phyloP scores from a whole-genome alignment of 64 coral and sea anemone species.

The Actinia tenebrosa region DNA sequence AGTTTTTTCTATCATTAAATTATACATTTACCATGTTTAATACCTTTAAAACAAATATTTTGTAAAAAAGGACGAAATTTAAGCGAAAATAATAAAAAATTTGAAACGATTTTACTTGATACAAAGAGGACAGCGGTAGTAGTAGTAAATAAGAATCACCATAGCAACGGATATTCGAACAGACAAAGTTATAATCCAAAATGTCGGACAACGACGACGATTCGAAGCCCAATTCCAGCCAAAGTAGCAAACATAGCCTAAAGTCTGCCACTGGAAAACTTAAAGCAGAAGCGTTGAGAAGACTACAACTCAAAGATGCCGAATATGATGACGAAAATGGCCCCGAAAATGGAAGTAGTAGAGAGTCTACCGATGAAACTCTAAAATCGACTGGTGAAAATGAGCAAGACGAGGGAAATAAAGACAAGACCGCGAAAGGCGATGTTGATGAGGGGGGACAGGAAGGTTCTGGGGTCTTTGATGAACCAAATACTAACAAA shows the following conservation, averaged over 20 bases:
- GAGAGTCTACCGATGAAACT: neutral
- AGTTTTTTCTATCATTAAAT: neutral
- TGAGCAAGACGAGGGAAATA: neutral
- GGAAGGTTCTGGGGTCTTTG: neutral
- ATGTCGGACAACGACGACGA: slow-evolving; percentile 82
- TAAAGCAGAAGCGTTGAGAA: slow-evolving; percentile 77
- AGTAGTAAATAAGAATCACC: slow-evolving; percentile 37
- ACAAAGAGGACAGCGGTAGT: slow-evolving; percentile 11
- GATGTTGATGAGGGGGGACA: neutral
- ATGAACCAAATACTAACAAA: neutral
- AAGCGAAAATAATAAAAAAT: neutral
- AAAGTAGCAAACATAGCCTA: slow-evolving; percentile 26
- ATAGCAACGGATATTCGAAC: slow-evolving; percentile 64
- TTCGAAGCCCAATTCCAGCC: slow-evolving; percentile 38
- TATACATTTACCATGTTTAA: too few species aligned
- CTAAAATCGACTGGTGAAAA: neutral
- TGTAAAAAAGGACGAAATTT: too few species aligned
- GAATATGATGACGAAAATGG: slow-evolving; percentile 59
- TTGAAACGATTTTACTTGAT: neutral
- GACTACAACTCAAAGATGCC: slow-evolving; percentile 61
- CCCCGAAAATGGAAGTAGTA: neutral
- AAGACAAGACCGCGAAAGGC: neutral
- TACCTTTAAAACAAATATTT: too few species aligned
- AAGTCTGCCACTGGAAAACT: slow-evolving; percentile 72
- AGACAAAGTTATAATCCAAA: slow-evolving; percentile 45